These are phyloP conservation scores for Omphaloscelis lunosa DNA, from an alignment of 2,888 invertebrate species.

Conservation along the genomic window DNA sequence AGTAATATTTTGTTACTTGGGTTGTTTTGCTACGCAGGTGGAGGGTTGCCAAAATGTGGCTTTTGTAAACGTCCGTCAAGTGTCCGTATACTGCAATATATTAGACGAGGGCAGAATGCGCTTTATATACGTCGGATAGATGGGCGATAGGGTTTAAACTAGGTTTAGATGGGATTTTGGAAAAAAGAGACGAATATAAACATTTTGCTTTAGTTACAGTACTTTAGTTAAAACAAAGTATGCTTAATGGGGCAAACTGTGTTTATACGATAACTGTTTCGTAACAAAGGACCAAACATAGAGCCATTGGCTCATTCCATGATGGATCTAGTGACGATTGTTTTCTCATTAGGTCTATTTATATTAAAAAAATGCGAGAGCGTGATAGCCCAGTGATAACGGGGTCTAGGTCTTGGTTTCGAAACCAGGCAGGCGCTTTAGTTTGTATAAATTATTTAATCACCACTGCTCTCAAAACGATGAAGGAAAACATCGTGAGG, in stretches of 20 bases:
- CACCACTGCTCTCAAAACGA: no score
- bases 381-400: no score
- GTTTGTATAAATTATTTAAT: no score
- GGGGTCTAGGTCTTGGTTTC: no score
- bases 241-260: no score
- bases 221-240: background rate
- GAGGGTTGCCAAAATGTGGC: conserved; percentile 44
- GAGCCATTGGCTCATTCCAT: no score
- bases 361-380: no score
- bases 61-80: conserved; percentile 55
- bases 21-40: conserved; percentile 18
- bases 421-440: no score
- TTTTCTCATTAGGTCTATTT: no score
- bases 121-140: conserved; percentile 17
- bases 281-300: background rate
- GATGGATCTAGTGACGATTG: no score
- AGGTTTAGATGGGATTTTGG: background rate
- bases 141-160: conserved; percentile 9
- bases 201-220: background rate
- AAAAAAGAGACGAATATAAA: background rate
- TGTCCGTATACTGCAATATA: conserved; percentile 38
- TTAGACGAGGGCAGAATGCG: conserved; percentile 10
- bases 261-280: background rate
- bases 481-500: no score
- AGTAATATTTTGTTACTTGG: conserved; percentile 37